Evolutionary conservation across 1,140 invertebrate species (phyloP).

Genomic region (Eriosoma lanigerum): DNA sequence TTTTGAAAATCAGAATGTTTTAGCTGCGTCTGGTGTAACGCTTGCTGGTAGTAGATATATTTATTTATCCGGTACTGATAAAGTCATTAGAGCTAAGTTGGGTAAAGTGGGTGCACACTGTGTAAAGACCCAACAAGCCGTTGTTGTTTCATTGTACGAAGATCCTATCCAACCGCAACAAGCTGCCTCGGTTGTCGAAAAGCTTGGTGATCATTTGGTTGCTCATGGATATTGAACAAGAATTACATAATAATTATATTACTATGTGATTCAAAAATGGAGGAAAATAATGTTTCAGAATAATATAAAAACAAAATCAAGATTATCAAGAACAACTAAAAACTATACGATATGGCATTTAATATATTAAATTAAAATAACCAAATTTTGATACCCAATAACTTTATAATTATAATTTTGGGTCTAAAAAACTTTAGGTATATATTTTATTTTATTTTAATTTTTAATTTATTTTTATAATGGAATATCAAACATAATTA

Average conservation of each 20-base stretch:
- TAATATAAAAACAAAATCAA: conserved; percentile 36
- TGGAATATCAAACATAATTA: conserved; percentile 36
- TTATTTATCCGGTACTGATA: conserved; percentile 87
- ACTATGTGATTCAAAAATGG: conserved; percentile 7
- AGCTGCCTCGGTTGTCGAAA: conserved; percentile 90
- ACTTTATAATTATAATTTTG: conserved; percentile 34
- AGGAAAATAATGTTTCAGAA: not conserved
- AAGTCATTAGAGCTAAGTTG: conserved; percentile 86
- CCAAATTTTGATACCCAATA: conserved; percentile 32
- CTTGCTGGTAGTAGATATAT: conserved; percentile 87
- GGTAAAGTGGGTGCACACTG: conserved; percentile 88
- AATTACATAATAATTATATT: conserved; percentile 3
- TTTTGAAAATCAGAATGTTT: conserved; percentile 80
- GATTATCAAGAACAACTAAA: conserved; percentile 37
- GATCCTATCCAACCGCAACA: conserved; percentile 93
- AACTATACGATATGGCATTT: conserved; percentile 40
- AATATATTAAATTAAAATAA: conserved; percentile 47
- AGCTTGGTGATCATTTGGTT: conserved; percentile 92
- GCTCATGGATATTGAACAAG: conserved; percentile 84
- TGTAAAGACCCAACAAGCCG: conserved; percentile 91
- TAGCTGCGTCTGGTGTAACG: conserved; percentile 83
- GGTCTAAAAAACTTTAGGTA: conserved; percentile 33
- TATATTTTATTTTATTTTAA: conserved; percentile 24
- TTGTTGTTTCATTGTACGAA: conserved; percentile 89
- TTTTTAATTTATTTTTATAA: conserved; percentile 50